Percentiles rank a stretch among this genome's conserved stretches.
Conservation (phyloP, 2,888 invertebrate species). For the Melanostoma scalare region DNA sequence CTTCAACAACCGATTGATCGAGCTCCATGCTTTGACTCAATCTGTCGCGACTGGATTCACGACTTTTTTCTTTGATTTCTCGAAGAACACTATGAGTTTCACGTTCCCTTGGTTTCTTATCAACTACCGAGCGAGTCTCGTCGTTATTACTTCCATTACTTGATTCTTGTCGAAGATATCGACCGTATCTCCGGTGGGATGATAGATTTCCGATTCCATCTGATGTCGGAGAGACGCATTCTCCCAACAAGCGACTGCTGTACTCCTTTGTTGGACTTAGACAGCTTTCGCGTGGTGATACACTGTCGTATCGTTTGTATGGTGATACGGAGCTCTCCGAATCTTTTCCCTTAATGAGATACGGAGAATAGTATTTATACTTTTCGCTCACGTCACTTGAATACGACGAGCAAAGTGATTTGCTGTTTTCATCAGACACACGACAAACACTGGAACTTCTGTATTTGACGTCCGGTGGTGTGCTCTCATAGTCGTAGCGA, state of each 20-base stretch:
- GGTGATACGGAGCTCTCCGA: conserved; percentile 74
- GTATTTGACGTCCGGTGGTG: conserved; percentile 73
- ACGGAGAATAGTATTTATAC: conserved; percentile 81
- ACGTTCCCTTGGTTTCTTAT: conserved; percentile 86
- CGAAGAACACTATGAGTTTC: conserved; percentile 87
- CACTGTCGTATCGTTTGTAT: conserved; percentile 77
- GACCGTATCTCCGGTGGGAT: conserved; percentile 86
- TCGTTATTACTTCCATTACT: conserved; percentile 87
- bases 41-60: conserved; percentile 82
- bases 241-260: conserved; percentile 74
- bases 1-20: conserved; percentile 48
- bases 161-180: conserved; percentile 91
- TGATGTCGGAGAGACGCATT: conserved; percentile 49
- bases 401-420: conserved; percentile 77
- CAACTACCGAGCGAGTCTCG: conserved; percentile 85
- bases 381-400: conserved; percentile 80
- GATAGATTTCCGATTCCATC: conserved; percentile 78
- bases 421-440: conserved; percentile 77
- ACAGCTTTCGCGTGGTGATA: conserved; percentile 73
- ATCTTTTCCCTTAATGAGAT: conserved; percentile 76
- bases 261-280: conserved; percentile 79
- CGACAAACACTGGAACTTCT: conserved; percentile 78
- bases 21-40: conserved; percentile 77
- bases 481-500: conserved; percentile 74
- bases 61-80: conserved; percentile 86